Evolutionary conservation across 2,797 vertebrate species (phyloP).

Genomic region (Apogon talboti): DNA sequence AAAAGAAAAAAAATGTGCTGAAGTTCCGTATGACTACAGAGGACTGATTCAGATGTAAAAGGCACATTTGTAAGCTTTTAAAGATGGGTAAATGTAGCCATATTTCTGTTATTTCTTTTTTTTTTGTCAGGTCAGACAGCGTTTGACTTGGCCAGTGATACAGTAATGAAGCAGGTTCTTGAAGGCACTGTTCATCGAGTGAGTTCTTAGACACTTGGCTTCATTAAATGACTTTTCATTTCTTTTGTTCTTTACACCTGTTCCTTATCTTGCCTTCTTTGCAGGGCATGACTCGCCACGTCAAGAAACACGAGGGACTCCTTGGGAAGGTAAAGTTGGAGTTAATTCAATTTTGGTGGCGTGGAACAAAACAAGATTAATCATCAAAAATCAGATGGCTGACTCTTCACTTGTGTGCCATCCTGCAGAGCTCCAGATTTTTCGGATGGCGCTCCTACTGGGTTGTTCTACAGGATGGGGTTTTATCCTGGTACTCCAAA

Average conservation of each 20-base stretch:
- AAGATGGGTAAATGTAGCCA: background rate
- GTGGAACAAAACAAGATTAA: background rate
- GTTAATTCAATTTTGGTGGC: background rate
- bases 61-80: background rate
- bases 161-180: constrained; percentile 90
- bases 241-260: background rate
- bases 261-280: constrained; percentile 21
- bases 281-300: constrained; percentile 84
- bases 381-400: background rate
- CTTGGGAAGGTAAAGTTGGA: constrained; percentile 90
- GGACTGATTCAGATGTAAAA: background rate
- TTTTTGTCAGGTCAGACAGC: constrained; percentile 88
- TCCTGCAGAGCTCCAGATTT: constrained; percentile 91
- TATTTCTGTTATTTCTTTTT: background rate
- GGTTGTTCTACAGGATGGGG: constrained; percentile 93
- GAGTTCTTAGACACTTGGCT: constrained; percentile 35
- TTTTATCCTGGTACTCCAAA: constrained; percentile 96
- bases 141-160: constrained; percentile 89
- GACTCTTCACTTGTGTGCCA: constrained; percentile 8
- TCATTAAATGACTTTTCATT: background rate
- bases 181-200: constrained; percentile 82
- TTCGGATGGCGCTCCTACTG: constrained; percentile 94
- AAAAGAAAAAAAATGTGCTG: constrained; percentile 9
- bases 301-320: constrained; percentile 89
- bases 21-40: too few relatives aligned